These are phyloP conservation scores for Polylopha cassiicola DNA, from an alignment of 2,888 invertebrate species.

Conservation along the genomic window DNA sequence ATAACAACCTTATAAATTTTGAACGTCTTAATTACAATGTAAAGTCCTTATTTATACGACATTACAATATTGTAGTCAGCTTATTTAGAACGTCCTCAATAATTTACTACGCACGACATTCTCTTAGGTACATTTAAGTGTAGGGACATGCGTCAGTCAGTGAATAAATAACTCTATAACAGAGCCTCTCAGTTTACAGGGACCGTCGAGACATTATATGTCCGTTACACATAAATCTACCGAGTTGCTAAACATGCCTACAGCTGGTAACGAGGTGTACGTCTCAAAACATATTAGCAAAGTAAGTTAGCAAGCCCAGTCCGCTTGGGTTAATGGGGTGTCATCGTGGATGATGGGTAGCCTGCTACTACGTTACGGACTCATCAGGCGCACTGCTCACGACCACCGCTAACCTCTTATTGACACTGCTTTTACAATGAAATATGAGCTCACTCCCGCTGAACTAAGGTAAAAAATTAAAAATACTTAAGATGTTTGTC, in stretches of 20 bases:
- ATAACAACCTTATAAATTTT: too few species aligned
- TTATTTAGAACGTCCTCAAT: conserved; percentile 13
- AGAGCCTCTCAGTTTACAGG: conserved; percentile 41
- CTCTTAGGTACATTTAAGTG: conserved; percentile 14
- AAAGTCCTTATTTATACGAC: too few species aligned
- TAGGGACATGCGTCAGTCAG: conserved; percentile 17
- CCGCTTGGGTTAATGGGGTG: conserved; percentile 68
- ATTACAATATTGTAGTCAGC: conserved; percentile 5
- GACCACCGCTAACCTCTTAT: conserved; percentile 48
- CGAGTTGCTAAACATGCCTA: conserved; percentile 19
- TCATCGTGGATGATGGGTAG: conserved; percentile 69
- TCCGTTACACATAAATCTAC: conserved; percentile 27
- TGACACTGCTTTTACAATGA: conserved; percentile 53
- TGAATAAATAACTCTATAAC: conserved; percentile 32
- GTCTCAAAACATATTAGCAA: conserved; percentile 60
- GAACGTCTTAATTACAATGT: too few species aligned
- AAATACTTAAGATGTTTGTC: conserved; percentile 17
- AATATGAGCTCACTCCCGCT: conserved; percentile 35
- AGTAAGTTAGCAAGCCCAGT: conserved; percentile 58
- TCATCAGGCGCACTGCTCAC: conserved; percentile 53
- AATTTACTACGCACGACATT: conserved; percentile 11
- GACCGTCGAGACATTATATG: conserved; percentile 35
- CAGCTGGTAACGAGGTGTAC: conserved; percentile 28
- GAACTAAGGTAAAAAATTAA: conserved; percentile 15
- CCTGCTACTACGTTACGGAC: conserved; percentile 51